phyloP scores from a whole-genome alignment of 1,140 invertebrate genomes.

The Halesus radiatus region DNA sequence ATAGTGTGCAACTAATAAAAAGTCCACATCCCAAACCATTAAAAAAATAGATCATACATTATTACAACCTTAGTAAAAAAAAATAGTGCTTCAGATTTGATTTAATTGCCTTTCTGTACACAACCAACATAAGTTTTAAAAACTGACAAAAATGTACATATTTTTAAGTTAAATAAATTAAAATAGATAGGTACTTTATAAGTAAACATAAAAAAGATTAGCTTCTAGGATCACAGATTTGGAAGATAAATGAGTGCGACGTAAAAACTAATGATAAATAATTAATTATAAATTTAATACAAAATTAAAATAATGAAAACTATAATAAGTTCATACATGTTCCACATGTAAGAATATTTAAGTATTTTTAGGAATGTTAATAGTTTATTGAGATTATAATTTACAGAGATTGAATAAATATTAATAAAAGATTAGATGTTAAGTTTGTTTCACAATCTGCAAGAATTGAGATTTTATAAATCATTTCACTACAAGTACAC shows the following conservation, averaged over 20 bases:
- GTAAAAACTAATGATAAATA: constrained; percentile 7
- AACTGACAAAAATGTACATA: background rate
- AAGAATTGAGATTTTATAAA: too few relatives aligned
- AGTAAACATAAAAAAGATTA: constrained; percentile 17
- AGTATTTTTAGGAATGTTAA: constrained; percentile 34
- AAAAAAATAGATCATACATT: background rate
- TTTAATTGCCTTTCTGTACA: too few relatives aligned
- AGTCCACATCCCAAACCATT: constrained; percentile 18
- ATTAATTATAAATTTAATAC: constrained; percentile 1
- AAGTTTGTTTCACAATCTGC: too few relatives aligned
- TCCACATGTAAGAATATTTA: constrained; percentile 9
- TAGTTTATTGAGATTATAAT: background rate
- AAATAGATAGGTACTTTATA: constrained; percentile 1
- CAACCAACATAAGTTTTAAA: too few relatives aligned
- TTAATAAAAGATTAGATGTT: too few relatives aligned
- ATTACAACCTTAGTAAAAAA: too few relatives aligned
- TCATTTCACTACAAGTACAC: too few relatives aligned
- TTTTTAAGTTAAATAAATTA: constrained; percentile 27
- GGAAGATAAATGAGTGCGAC: constrained; percentile 36
- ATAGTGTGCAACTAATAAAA: constrained; percentile 11
- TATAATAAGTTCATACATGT: background rate
- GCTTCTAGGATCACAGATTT: constrained; percentile 44
- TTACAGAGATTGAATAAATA: too few relatives aligned
- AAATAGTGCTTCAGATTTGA: too few relatives aligned
- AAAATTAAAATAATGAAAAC: constrained; percentile 5